A percentile compares a stretch with the other conserved stretches of the same genome.
Evolutionary conservation across 2,113 vertebrate species (phyloP).

Genomic region (Trogon melanurus): DNA sequence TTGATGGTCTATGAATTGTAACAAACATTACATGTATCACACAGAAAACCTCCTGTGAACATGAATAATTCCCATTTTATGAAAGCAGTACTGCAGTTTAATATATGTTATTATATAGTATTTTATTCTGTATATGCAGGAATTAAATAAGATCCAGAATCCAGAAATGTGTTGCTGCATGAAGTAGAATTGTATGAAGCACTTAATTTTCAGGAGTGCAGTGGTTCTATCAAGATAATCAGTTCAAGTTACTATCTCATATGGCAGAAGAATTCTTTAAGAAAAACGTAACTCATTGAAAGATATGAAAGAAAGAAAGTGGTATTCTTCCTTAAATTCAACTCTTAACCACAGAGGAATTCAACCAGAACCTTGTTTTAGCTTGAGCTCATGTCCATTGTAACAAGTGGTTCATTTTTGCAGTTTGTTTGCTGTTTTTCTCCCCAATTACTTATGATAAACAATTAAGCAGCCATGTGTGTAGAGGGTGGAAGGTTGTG

Average conservation of each 20-base stretch:
- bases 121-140: not conserved
- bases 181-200: constrained; percentile 29
- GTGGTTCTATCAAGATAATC: constrained; percentile 15
- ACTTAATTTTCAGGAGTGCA: constrained; percentile 30
- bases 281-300: not conserved
- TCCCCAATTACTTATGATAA: not conserved
- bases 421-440: not conserved
- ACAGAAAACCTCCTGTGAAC: not conserved
- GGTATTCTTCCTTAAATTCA: not conserved
- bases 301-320: not conserved
- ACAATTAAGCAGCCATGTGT: not conserved
- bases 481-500: fast-evolving
- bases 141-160: not conserved
- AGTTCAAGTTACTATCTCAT: not conserved
- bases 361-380: not conserved
- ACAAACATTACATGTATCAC: not conserved
- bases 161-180: not conserved
- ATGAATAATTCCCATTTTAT: not conserved
- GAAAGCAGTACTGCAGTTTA: constrained; percentile 13
- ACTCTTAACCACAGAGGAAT: not conserved
- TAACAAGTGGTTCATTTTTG: not conserved
- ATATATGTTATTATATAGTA: not conserved
- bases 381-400: not conserved
- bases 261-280: not conserved
- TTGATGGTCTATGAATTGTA: not conserved